Conservation (phyloP, 2,113 vertebrate species). For the Lepidothrix coronata region DNA sequence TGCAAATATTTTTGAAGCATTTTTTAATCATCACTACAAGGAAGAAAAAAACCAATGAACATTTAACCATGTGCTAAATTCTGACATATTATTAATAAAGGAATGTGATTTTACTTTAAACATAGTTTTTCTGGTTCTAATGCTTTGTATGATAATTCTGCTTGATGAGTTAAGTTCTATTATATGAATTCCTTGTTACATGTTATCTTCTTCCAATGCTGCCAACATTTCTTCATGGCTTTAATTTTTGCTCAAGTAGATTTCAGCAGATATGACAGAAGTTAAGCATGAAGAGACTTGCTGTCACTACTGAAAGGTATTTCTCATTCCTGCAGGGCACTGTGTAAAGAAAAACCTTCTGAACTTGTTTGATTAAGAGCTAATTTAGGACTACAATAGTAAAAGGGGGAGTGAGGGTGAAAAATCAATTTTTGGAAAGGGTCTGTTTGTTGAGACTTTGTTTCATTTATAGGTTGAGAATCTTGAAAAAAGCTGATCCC, state of each 20-base stretch:
- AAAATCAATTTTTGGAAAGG: background rate
- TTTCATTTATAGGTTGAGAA: background rate
- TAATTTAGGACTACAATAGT: background rate
- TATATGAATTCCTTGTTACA: background rate
- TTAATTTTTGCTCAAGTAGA: background rate
- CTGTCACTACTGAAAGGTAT: background rate
- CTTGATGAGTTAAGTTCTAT: background rate
- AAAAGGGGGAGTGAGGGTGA: background rate
- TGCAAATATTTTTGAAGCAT: slow-evolving; percentile 37
- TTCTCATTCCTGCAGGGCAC: background rate
- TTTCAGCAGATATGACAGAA: background rate
- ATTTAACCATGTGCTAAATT: slow-evolving; percentile 32
- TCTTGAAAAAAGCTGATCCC: background rate
- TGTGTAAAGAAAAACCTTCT: background rate
- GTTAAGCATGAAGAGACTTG: background rate
- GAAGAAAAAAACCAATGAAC: background rate
- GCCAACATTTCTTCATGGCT: background rate
- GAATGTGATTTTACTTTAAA: background rate
- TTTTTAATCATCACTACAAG: background rate
- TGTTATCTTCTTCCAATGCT: background rate
- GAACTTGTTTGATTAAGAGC: background rate
- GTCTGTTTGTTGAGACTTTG: background rate
- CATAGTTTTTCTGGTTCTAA: background rate
- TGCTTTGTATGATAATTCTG: background rate
- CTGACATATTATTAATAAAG: background rate